Conservation (phyloP, 2,888 invertebrate species). For the Polia nebulosa region DNA sequence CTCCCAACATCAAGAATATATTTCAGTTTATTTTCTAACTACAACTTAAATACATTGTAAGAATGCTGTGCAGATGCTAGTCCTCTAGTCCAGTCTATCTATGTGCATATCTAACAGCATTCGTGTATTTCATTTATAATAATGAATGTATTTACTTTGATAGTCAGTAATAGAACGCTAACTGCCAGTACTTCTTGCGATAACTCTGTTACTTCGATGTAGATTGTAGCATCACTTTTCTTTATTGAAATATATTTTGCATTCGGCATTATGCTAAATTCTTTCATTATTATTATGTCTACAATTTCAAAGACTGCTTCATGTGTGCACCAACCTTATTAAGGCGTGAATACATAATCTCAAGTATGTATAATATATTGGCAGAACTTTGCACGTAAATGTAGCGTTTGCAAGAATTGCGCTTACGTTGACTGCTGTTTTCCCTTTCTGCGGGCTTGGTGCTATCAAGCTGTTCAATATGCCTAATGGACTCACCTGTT, state of each 20-base stretch:
- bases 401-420: constrained; percentile 57
- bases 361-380: constrained; percentile 35
- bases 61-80: constrained; percentile 23
- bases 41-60: constrained; percentile 19
- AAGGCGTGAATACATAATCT: constrained; percentile 16
- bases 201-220: constrained; percentile 23
- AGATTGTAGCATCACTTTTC: constrained; percentile 27
- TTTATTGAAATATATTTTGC: constrained; percentile 28
- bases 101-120: constrained; percentile 51
- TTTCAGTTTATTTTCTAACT: constrained; percentile 18
- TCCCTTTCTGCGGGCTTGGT: constrained; percentile 66
- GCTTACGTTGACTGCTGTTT: constrained; percentile 60
- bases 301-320: constrained; percentile 13
- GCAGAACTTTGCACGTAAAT: constrained; percentile 60
- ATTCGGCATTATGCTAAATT: constrained; percentile 24
- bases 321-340: constrained; percentile 36
- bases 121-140: constrained; percentile 43
- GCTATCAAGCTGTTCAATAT: constrained; percentile 43
- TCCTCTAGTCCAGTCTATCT: constrained; percentile 25
- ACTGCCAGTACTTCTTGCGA: constrained; percentile 27
- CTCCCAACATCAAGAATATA: too few relatives aligned
- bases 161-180: constrained; percentile 42
- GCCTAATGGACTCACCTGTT: constrained; percentile 40
- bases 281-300: constrained; percentile 12
- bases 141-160: constrained; percentile 45